Conservation (phyloP, 2,113 vertebrate genomes). For the Pseudorectes ferrugineus region DNA sequence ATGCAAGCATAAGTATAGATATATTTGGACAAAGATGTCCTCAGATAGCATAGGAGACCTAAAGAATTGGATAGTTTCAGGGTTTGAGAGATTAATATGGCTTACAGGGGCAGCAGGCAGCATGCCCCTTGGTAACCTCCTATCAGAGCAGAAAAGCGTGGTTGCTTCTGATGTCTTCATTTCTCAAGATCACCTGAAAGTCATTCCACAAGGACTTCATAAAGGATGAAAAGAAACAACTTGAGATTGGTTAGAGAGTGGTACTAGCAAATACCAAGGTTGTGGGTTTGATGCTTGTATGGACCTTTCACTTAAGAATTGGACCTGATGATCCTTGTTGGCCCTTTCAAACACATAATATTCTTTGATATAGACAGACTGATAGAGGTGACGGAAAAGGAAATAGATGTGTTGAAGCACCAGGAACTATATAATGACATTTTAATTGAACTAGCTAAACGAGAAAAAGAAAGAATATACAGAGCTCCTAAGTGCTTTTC, state of each 20-base stretch:
- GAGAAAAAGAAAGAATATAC: neutral
- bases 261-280: neutral
- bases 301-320: neutral
- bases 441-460: neutral
- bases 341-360: neutral
- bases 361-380: neutral
- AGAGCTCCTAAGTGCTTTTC: neutral
- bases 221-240: neutral
- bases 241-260: neutral
- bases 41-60: neutral
- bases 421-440: neutral
- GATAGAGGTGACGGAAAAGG: neutral
- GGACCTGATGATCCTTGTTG: neutral
- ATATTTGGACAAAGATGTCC: neutral
- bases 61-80: neutral
- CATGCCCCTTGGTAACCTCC: neutral
- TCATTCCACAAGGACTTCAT: neutral
- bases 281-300: neutral
- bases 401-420: neutral
- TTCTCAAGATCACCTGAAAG: neutral
- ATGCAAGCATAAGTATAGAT: neutral
- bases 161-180: neutral
- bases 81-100: neutral
- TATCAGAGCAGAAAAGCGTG: neutral
- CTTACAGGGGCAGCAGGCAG: neutral